Conservation (phyloP, 2,888 invertebrate genomes). For the Autographa pulchrina region DNA sequence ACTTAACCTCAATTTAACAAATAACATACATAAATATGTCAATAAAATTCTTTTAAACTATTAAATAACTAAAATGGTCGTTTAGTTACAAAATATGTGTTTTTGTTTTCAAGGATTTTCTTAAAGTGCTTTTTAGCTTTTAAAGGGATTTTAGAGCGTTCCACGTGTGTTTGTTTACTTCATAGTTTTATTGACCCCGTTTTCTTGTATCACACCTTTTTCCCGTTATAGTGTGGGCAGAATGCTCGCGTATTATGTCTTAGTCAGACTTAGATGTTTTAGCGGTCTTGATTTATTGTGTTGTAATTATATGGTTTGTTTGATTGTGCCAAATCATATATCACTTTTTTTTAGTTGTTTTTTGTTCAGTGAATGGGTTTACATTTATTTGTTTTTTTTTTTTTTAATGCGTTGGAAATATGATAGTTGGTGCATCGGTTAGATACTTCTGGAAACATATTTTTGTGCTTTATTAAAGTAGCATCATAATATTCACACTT, state of each 20-base stretch:
- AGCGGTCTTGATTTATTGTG: neutral
- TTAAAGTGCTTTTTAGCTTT: conserved; percentile 16
- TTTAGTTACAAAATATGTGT: conserved; percentile 15
- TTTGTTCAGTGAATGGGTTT: no score
- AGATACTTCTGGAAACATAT: no score
- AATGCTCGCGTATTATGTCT: conserved; percentile 7
- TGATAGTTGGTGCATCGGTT: no score
- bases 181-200: conserved; percentile 31
- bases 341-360: no score
- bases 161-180: conserved; percentile 19
- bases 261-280: neutral
- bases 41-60: conserved; percentile 20
- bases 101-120: conserved; percentile 23
- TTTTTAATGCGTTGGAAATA: no score
- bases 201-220: conserved; percentile 1
- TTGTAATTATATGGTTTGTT: neutral
- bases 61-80: conserved; percentile 3
- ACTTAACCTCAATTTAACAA: conserved; percentile 38
- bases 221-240: conserved; percentile 46
- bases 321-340: no score
- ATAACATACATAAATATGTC: conserved; percentile 21
- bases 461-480: no score
- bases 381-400: no score
- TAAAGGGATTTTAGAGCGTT: conserved; percentile 15
- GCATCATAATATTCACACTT: neutral